Base-by-base conservation (phyloP, 92 coral and sea anemone species). In the Palythoa caribaeorum region DNA sequence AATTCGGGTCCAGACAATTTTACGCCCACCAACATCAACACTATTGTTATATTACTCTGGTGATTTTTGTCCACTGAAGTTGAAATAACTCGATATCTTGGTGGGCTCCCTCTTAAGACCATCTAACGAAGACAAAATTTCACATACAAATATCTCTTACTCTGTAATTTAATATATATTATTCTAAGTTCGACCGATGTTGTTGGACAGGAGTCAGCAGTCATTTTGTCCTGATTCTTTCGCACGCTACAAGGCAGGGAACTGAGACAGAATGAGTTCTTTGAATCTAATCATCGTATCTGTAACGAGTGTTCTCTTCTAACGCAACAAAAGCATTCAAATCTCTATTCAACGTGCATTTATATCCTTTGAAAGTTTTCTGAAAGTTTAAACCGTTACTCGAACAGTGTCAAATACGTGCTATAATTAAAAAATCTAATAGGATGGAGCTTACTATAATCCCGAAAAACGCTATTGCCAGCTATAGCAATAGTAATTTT, bases 141-240 rank as follows among this genome's bases (percentile, higher is more conserved):
- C 12, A 70, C 75, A 70, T 35, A 70, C 48, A 38, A 70, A 70
- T 28, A 44, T 70, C 16, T 5, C 44, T 15, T 35, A 15, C 47
- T 70, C 2, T 17, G 75, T 70, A 70, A n/a, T 28, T 70, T 70
- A 70, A 35, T 70, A 70, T 70, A 70, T 70, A 70, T 70, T 70
- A 35, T 70, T 70, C 75, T 28, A 70, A 10, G 75, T 20, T 68
- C 38, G 21, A 68, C 15, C 6, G 50, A 9, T 35, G 47, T 9
- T 15, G 17, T 12, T 38, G 44, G 75, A 16, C 9, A 35, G 40
- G 75, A 35, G 16, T 28, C 17, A 48, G 48, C 3, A 70, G 12
- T 9, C 8, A 28, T 17, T 17, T 8, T 37, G 44, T 28, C 14
- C 40, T 35, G 28, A 9, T 10, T 38, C 17, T 17, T 65, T 9